Conservation (phyloP, 2,797 vertebrate genomes). For the Dallia pectoralis region DNA sequence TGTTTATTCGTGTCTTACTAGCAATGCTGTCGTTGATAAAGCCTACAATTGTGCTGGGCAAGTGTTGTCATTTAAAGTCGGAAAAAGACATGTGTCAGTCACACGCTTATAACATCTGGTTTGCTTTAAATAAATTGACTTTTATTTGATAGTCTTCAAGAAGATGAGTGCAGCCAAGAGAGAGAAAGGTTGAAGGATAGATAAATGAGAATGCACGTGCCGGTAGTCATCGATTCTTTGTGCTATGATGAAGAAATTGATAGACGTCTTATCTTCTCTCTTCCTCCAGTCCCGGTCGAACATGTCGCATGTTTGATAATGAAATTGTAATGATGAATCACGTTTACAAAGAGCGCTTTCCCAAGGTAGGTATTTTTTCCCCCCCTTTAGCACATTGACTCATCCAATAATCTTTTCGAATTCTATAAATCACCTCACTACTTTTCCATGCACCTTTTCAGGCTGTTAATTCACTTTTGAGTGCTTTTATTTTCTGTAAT, state of each 20-base stretch:
- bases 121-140: too few species aligned
- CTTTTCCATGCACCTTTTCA: neutral
- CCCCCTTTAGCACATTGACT: neutral
- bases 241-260: slow-evolving; percentile 4
- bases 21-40: too few species aligned
- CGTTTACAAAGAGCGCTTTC: slow-evolving; percentile 93
- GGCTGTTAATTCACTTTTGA: too few species aligned
- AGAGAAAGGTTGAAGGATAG: too few species aligned
- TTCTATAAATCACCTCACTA: neutral
- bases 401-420: neutral
- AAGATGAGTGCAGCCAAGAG: too few species aligned
- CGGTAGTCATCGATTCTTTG: neutral
- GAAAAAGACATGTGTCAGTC: too few species aligned
- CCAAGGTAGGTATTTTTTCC: slow-evolving; percentile 75
- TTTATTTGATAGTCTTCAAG: too few species aligned
- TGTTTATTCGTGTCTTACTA: too few species aligned
- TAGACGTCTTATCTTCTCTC: slow-evolving; percentile 13
- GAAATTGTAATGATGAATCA: slow-evolving; percentile 98
- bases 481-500: neutral
- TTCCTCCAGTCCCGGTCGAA: slow-evolving; percentile 83
- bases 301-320: slow-evolving; percentile 86
- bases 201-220: too few species aligned
- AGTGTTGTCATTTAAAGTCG: too few species aligned
- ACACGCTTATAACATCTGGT: neutral
- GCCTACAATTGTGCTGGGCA: too few species aligned